Conservation (phyloP, 2,113 vertebrate genomes). For the Alligator sinensis region DNA sequence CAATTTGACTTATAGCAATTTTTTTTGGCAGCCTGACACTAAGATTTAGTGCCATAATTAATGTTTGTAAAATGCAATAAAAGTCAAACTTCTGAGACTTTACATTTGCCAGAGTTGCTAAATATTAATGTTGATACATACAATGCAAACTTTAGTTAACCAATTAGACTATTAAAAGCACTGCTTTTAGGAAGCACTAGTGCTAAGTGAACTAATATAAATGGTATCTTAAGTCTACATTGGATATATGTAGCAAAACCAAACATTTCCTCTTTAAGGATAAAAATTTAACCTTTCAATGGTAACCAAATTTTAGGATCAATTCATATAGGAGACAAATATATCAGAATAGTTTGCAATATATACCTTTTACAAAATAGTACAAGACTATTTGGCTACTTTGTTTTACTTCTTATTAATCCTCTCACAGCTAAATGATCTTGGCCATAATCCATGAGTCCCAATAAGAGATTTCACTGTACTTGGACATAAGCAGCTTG, state of each 20-base stretch:
- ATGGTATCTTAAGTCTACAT: neutral
- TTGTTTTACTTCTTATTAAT: neutral
- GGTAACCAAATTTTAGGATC: neutral
- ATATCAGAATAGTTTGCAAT: neutral
- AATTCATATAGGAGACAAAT: neutral
- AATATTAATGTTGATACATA: neutral
- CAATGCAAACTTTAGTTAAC: neutral
- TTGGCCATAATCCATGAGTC: neutral
- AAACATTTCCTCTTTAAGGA: neutral
- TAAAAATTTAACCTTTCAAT: neutral
- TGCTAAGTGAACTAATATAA: neutral
- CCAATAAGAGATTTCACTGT: neutral
- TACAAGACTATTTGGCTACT: neutral
- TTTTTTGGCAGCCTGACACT: neutral
- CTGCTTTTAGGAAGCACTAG: neutral
- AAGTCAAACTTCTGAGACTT: neutral
- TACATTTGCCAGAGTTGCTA: neutral
- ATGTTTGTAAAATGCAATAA: neutral
- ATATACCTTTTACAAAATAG: neutral
- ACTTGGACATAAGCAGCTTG: neutral
- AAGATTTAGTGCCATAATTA: neutral
- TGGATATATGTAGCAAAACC: neutral
- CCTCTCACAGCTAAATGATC: neutral
- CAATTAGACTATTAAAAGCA: neutral
- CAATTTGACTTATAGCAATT: neutral